phyloP scores from a whole-genome alignment of 2,888 invertebrate species.

The Eupithecia tripunctaria region DNA sequence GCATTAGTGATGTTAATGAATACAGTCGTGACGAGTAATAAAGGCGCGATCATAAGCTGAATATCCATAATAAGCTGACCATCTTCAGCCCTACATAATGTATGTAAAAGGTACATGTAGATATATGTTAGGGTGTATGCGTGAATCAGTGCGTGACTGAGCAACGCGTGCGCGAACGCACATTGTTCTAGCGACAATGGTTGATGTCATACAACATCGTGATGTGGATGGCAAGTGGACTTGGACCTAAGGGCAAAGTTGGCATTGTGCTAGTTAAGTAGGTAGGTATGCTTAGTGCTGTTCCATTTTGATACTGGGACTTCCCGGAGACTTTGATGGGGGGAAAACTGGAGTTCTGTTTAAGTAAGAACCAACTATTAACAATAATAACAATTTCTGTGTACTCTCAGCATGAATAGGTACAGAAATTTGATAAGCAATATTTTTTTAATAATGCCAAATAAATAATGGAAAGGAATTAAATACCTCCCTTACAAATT shows the following conservation, averaged over 20 bases:
- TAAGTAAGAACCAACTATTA: neutral
- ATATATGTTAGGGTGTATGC: constrained; percentile 37
- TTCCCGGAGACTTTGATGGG: constrained; percentile 21
- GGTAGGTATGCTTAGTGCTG: neutral
- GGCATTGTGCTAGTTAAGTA: constrained; percentile 13
- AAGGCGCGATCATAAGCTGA: constrained; percentile 49
- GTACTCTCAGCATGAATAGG: neutral
- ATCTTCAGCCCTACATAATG: constrained; percentile 52
- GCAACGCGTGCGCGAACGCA: constrained; percentile 60
- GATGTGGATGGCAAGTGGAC: constrained; percentile 49
- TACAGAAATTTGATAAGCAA: neutral
- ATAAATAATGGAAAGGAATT: too few species aligned
- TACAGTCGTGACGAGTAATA: constrained; percentile 57
- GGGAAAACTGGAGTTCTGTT: neutral
- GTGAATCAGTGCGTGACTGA: constrained; percentile 75
- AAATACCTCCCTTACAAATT: too few species aligned
- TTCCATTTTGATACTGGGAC: constrained; percentile 1
- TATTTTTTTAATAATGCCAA: neutral
- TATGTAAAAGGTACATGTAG: constrained; percentile 28
- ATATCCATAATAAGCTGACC: constrained; percentile 51
- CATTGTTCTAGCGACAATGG: constrained; percentile 73
- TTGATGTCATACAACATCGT: constrained; percentile 71
- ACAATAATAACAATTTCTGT: neutral
- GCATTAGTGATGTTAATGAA: constrained; percentile 53
- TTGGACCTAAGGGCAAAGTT: constrained; percentile 29